Base-by-base conservation (phyloP, 1,140 invertebrate species). In the Gyrodactylus bullatarudis region DNA sequence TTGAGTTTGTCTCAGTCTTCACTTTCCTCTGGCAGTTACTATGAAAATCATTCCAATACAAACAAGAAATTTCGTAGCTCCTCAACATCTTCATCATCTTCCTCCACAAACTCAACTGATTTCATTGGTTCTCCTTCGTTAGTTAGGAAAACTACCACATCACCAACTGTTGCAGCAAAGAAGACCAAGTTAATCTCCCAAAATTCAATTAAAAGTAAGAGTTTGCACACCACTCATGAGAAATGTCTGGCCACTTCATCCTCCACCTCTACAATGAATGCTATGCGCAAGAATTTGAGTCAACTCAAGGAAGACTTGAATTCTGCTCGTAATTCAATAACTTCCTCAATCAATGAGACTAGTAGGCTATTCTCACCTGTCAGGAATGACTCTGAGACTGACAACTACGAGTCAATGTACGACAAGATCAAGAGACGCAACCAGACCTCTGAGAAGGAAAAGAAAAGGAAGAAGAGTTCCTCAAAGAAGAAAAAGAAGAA, bases 381-480 rank as follows among this genome's bases (percentile, higher is more conserved):
- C 34, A 54, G n/a, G 34, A 16, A 16, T 8, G 8, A 8, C n/a
- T 8, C 8, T 16, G 8, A 16, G n/a, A 16, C 34, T 71, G 24
- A 71, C 70, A 71, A 23, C 21, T 73, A 71, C 26, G 72, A 73
- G 25, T 73, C 72, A 68, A 73, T 73, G 72, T 73, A 73, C 26
- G 72, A 73, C 26, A 73, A 73, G 26, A 26, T 73, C 1, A 73
- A 73, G 27, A 23, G 72, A 23, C 72, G 72, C 1, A 24, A 21
- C n/a, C 23, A 71, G 26, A 25, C 21, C 22, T 8, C 34, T 8
- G 20, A 71, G 24, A 23, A n/a, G 23, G 70, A 71, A 71, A 71
- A 21, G 21, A 25, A 25, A n/a, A n/a, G 1, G 1, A 71, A 25
- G 21, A 21, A 24, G 8, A 71, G 24, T 24, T 26, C 23, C 1